A percentile compares a stretch with the other conserved stretches of the same genome.
Conservation (phyloP, 2,888 invertebrate species). For the Aporophyla nigra region DNA sequence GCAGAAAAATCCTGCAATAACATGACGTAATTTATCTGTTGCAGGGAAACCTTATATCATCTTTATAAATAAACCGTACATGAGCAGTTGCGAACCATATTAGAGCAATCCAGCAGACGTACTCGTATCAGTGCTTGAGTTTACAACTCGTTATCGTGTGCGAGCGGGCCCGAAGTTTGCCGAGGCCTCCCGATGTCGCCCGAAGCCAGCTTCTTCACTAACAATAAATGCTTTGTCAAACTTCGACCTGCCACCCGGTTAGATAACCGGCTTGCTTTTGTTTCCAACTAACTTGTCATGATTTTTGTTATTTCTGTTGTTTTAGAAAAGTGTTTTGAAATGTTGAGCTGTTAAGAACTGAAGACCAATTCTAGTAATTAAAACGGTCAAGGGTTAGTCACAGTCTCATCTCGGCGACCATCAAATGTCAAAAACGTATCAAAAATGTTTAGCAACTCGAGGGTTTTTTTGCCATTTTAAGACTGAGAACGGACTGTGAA, state of each 20-base stretch:
- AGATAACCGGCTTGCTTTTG: constrained; percentile 85
- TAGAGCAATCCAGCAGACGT: constrained; percentile 62
- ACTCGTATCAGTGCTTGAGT: constrained; percentile 69
- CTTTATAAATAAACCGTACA: constrained; percentile 46
- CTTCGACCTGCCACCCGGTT: constrained; percentile 71
- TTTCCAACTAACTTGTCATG: constrained; percentile 73
- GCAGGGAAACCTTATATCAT: neutral
- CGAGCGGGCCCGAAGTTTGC: constrained; percentile 66
- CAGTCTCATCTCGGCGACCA: too few species aligned
- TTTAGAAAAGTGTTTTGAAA: constrained; percentile 37
- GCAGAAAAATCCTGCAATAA: neutral
- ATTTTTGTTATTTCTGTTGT: constrained; percentile 61
- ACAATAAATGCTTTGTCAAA: constrained; percentile 89
- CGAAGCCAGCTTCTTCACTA: constrained; percentile 77
- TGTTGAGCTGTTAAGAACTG: neutral
- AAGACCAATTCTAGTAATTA: too few species aligned
- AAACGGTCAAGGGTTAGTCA: too few species aligned
- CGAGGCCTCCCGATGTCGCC: constrained; percentile 65
- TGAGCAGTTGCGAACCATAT: constrained; percentile 60
- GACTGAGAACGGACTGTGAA: too few species aligned
- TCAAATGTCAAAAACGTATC: too few species aligned
- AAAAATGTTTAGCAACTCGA: too few species aligned
- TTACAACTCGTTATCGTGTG: constrained; percentile 85
- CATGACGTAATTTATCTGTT: neutral
- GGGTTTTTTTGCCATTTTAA: too few species aligned